These are phyloP conservation scores for Eilema depressum DNA, from an alignment of 2,888 invertebrate species.

Conservation along the genomic window DNA sequence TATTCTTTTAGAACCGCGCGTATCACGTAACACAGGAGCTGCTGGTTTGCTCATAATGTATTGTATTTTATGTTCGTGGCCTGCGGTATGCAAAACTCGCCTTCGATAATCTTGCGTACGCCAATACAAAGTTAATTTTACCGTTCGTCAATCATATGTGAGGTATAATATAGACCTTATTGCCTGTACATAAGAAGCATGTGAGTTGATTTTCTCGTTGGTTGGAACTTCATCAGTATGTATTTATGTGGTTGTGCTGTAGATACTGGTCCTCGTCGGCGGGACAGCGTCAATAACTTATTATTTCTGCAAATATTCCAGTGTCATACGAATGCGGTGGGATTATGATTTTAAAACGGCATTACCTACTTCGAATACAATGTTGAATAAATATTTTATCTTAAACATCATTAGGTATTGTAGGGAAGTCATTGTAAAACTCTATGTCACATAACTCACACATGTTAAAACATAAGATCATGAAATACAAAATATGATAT, in stretches of 20 bases:
- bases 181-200: conserved; percentile 29
- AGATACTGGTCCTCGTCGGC: conserved; percentile 66
- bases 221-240: conserved; percentile 39
- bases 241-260: conserved; percentile 61
- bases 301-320: conserved; percentile 77
- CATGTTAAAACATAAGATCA: no score
- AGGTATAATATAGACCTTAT: conserved; percentile 53
- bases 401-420: conserved; percentile 8
- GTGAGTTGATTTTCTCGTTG: conserved; percentile 10
- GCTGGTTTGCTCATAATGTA: conserved; percentile 75
- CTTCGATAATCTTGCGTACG: conserved; percentile 76
- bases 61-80: conserved; percentile 80
- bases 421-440: neutral
- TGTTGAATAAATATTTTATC: conserved; percentile 34
- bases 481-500: no score
- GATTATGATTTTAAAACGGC: conserved; percentile 61
- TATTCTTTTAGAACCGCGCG: conserved; percentile 67
- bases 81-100: conserved; percentile 82
- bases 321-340: conserved; percentile 66
- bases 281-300: conserved; percentile 69
- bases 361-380: conserved; percentile 35
- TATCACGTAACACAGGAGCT: conserved; percentile 82
- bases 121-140: conserved; percentile 67
- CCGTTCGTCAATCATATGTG: conserved; percentile 44
- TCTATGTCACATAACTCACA: no score